Evolutionary conservation across 2,888 invertebrate species (phyloP).

Genomic region (Tipula vernalis): DNA sequence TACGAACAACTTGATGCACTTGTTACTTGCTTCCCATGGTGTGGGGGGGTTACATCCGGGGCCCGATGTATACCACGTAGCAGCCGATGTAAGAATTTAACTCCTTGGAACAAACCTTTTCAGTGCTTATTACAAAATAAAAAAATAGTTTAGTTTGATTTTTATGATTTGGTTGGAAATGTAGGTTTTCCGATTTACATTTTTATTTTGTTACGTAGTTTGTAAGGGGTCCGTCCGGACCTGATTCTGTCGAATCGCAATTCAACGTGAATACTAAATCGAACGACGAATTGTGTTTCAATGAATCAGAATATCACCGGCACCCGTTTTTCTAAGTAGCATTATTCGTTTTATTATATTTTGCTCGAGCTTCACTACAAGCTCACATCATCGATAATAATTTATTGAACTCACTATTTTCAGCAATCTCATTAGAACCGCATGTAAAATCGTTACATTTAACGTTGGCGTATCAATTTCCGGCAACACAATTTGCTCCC

Average conservation of each 20-base stretch:
- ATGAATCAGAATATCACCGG: not conserved
- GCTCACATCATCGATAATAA: not conserved
- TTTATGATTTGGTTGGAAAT: not conserved
- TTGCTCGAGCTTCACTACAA: not conserved
- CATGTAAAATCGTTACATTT: slow-evolving; percentile 78
- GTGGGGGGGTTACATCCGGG: slow-evolving; percentile 44
- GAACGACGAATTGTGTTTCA: not conserved
- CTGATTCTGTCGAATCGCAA: not conserved
- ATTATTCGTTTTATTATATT: not conserved
- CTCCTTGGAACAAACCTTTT: not conserved
- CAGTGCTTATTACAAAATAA: not conserved
- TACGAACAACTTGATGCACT: slow-evolving; percentile 63
- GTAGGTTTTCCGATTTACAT: not conserved
- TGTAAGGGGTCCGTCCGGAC: not conserved
- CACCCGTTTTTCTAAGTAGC: not conserved
- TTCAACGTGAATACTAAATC: too few relatives aligned
- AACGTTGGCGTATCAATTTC: slow-evolving; percentile 81
- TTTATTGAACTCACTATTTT: slow-evolving; percentile 7
- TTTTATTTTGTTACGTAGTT: slow-evolving; percentile 11
- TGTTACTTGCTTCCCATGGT: slow-evolving; percentile 69
- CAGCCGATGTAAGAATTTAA: slow-evolving; percentile 44
- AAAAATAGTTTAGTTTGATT: not conserved
- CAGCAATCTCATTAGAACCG: slow-evolving; percentile 62
- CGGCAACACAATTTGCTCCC: slow-evolving; percentile 52
- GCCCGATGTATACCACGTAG: slow-evolving; percentile 48